A percentile compares a stretch with the other conserved stretches of the same genome.
These are phyloP conservation scores for Corythornis cristatus DNA, from an alignment of 2,113 vertebrate genomes.

Conservation along the genomic window DNA sequence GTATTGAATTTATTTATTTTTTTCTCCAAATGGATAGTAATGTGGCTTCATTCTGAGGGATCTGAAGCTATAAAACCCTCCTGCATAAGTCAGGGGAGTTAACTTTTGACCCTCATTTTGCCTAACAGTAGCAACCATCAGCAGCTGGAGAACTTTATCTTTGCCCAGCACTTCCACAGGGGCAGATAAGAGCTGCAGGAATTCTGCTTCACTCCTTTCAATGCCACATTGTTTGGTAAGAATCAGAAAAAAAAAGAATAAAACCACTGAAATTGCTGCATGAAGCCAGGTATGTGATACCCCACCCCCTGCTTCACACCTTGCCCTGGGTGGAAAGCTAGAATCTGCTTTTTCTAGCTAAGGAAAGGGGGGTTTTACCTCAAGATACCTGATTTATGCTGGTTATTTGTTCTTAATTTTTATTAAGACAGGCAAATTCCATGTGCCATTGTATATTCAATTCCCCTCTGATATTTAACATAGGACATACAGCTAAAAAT, in stretches of 20 bases:
- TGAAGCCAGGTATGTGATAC: not conserved
- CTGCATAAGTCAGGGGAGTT: not conserved
- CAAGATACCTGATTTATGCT: not conserved
- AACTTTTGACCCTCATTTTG: conserved; percentile 9
- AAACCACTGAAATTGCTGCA: not conserved
- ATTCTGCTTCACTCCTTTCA: not conserved
- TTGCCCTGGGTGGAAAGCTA: not conserved
- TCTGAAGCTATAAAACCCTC: not conserved
- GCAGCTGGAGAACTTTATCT: conserved; percentile 32
- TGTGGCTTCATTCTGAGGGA: not conserved
- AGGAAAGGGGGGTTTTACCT: not conserved
- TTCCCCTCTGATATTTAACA: not conserved
- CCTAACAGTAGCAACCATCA: conserved; percentile 17
- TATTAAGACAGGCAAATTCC: not conserved
- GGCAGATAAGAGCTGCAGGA: conserved; percentile 35
- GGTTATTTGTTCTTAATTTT: not conserved
- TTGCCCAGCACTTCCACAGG: not conserved
- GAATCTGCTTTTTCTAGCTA: not conserved
- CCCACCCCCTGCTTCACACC: not conserved
- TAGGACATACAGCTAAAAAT: rapidly evolving
- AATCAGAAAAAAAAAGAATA: not conserved
- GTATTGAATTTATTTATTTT: not conserved
- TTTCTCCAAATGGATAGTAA: not conserved
- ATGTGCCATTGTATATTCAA: not conserved
- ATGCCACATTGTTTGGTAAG: not conserved